Conservation (phyloP, 53 echinoderm and acorn worm genomes). For the Crossaster papposus region DNA sequence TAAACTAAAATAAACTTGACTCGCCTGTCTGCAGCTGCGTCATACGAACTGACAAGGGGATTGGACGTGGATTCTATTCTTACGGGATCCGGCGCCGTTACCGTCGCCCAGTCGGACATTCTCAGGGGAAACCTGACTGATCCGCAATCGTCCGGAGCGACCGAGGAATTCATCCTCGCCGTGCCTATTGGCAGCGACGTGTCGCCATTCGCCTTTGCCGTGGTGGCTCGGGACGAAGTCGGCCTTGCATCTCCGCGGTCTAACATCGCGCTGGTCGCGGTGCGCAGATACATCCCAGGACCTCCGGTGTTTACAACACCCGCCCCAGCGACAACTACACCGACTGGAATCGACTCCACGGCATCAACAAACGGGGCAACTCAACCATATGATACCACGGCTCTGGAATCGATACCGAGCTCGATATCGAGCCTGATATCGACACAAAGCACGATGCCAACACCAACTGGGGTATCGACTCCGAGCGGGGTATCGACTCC, state of each 20-base stretch:
- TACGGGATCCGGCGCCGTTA: background rate
- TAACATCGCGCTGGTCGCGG: conserved; percentile 56
- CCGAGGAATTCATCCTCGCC: conserved; percentile 50
- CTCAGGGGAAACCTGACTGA: conserved; percentile 45
- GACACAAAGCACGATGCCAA: background rate
- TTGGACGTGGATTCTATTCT: background rate
- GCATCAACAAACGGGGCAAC: background rate
- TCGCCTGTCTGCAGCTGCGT: background rate
- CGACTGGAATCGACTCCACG: background rate
- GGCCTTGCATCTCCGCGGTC: conserved; percentile 30
- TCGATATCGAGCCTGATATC: background rate
- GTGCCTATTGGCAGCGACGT: conserved; percentile 26
- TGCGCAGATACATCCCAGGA: conserved; percentile 63
- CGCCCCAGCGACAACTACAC: background rate
- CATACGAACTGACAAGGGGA: conserved; percentile 23
- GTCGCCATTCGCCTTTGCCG: conserved; percentile 59
- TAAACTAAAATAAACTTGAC: no score
- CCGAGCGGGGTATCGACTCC: background rate
- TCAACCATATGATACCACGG: background rate
- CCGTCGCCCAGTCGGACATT: conserved; percentile 49
- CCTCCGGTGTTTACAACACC: background rate
- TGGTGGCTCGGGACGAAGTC: conserved; percentile 59
- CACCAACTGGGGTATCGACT: no score
- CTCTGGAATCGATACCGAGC: no score
- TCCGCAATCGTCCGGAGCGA: conserved; percentile 49